These are phyloP conservation scores for Arbacia lixula DNA, from an alignment of 53 echinoderm and acorn worm genomes.

Conservation along the genomic window DNA sequence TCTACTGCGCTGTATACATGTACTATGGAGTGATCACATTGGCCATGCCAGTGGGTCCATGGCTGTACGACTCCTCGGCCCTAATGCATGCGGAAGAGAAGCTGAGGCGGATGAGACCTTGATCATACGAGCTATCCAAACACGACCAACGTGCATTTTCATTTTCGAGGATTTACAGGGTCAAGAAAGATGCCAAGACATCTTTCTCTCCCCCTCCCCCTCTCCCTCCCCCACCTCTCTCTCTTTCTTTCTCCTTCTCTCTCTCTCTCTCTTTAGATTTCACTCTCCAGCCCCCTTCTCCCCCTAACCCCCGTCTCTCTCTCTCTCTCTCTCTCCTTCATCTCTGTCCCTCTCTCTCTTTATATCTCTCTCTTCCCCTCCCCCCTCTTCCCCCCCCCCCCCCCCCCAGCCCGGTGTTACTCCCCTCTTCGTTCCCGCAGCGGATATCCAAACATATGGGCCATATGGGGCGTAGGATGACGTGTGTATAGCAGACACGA, in stretches of 20 bases:
- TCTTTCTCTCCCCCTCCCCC: not conserved
- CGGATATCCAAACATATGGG: constrained; percentile 33
- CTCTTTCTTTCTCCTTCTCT: not conserved
- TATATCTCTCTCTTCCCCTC: no score
- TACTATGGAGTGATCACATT: no score
- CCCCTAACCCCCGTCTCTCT: not conserved
- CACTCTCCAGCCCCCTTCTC: not conserved
- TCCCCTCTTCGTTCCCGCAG: constrained; percentile 6
- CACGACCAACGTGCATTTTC: constrained; percentile 2
- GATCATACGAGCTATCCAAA: constrained; percentile 37
- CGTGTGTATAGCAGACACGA: constrained; percentile 9
- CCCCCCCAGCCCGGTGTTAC: not conserved
- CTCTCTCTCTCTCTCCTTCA: not conserved
- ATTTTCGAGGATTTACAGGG: constrained; percentile 44
- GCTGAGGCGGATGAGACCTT: constrained; percentile 1
- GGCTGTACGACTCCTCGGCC: no score
- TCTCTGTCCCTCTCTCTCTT: not conserved
- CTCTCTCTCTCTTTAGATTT: not conserved
- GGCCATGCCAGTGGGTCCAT: no score
- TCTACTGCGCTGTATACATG: no score
- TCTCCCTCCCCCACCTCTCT: not conserved
- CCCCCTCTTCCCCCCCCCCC: not conserved
- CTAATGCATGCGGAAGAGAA: not conserved
- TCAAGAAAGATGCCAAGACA: constrained; percentile 25
- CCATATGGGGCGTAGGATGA: constrained; percentile 17